These are phyloP conservation scores for Borostomias antarcticus DNA, from an alignment of 2,797 vertebrate genomes.

Conservation along the genomic window DNA sequence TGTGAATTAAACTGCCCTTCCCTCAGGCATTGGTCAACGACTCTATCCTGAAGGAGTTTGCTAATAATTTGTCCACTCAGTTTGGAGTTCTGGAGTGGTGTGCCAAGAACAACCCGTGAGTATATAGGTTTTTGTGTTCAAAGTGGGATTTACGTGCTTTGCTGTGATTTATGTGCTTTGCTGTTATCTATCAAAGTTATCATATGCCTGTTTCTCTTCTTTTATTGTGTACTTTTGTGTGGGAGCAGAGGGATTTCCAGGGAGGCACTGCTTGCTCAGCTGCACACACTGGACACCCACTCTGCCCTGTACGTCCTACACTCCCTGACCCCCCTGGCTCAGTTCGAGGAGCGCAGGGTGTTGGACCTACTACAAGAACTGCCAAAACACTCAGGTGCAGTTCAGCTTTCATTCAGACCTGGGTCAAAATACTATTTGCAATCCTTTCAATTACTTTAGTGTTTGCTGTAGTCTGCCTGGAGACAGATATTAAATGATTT, in stretches of 20 bases:
- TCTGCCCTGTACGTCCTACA: slow-evolving; percentile 91
- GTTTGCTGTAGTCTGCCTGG: too few relatives aligned
- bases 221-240: not conserved
- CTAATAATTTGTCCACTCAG: slow-evolving; percentile 84
- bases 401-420: slow-evolving; percentile 30
- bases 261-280: slow-evolving; percentile 83
- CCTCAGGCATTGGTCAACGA: slow-evolving; percentile 80
- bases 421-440: too few relatives aligned
- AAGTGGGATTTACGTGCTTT: too few relatives aligned
- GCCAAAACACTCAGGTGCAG: slow-evolving; percentile 62
- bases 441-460: too few relatives aligned
- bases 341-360: slow-evolving; percentile 85
- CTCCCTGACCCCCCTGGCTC: slow-evolving; percentile 86
- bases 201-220: not conserved
- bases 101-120: slow-evolving; percentile 85
- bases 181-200: not conserved
- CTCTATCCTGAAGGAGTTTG: slow-evolving; percentile 86
- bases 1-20: not conserved
- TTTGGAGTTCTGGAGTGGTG: slow-evolving; percentile 93
- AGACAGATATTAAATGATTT: too few relatives aligned
- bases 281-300: slow-evolving; percentile 89
- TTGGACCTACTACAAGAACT: slow-evolving; percentile 84
- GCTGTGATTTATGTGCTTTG: not conserved
- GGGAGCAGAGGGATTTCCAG: slow-evolving; percentile 77
- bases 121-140: not conserved